Percentiles rank a stretch among this genome's conserved stretches.
Conservation (phyloP, 1,140 invertebrate species). For the Drosophila murphyi region DNA sequence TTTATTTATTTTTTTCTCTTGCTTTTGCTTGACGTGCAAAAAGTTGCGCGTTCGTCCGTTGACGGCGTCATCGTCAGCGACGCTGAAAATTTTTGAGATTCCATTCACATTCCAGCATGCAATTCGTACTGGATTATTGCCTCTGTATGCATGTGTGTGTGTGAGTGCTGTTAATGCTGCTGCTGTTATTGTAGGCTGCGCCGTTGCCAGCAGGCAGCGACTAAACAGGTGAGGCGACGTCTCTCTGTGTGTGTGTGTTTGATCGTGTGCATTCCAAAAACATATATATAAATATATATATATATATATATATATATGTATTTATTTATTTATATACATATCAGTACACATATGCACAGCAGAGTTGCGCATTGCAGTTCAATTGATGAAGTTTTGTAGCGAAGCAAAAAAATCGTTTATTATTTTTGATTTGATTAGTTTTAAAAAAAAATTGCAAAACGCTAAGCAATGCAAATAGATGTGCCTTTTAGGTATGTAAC, state of each 20-base stretch:
- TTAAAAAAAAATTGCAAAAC: too few relatives aligned
- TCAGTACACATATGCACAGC: slow-evolving; percentile 30
- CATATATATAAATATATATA: slow-evolving; percentile 49
- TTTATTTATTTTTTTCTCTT: slow-evolving; percentile 17
- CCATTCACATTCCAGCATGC: slow-evolving; percentile 85
- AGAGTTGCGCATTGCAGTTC: neutral
- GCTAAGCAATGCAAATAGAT: too few relatives aligned
- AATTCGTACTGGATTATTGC: slow-evolving; percentile 77
- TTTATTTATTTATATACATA: slow-evolving; percentile 36
- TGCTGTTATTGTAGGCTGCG: slow-evolving; percentile 52
- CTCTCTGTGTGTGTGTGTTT: slow-evolving; percentile 38
- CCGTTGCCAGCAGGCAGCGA: slow-evolving; percentile 59
- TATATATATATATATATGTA: slow-evolving; percentile 5
- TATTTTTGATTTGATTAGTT: too few relatives aligned
- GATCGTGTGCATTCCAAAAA: slow-evolving; percentile 71
- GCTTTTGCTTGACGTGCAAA: slow-evolving; percentile 42
- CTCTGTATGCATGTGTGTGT: slow-evolving; percentile 3
- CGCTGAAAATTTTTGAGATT: slow-evolving; percentile 83
- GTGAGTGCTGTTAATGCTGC: slow-evolving; percentile 32
- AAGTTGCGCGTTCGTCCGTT: slow-evolving; percentile 22
- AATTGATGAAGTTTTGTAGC: neutral
- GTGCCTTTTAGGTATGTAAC: too few relatives aligned
- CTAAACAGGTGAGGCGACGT: slow-evolving; percentile 77
- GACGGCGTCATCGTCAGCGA: slow-evolving; percentile 78
- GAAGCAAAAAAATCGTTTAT: too few relatives aligned